Conservation (phyloP, 2,113 vertebrate genomes). For the Neofelis nebulosa region DNA sequence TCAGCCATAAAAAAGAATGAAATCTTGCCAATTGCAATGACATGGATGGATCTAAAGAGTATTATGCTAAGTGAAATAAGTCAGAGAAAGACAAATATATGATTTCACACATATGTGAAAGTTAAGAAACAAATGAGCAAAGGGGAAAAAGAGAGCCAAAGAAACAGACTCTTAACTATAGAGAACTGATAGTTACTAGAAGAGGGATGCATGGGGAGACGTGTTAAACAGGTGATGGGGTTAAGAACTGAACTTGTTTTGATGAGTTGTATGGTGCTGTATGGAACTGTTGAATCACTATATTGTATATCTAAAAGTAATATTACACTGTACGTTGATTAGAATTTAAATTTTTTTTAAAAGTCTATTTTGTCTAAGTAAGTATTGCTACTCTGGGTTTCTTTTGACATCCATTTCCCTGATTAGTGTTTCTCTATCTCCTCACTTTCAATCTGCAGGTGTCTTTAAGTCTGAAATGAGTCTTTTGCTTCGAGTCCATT, state of each 20-base stretch:
- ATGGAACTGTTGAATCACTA: background rate
- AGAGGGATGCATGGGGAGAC: background rate
- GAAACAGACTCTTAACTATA: background rate
- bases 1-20: background rate
- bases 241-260: background rate
- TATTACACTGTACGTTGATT: background rate
- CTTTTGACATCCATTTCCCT: background rate
- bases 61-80: background rate
- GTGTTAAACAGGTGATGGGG: background rate
- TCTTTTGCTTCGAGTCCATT: background rate
- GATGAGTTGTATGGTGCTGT: background rate
- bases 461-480: background rate
- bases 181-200: background rate
- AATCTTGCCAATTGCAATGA: background rate
- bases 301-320: background rate
- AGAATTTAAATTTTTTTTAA: background rate
- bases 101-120: background rate
- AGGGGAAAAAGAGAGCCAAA: background rate
- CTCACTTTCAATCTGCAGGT: background rate
- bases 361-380: background rate
- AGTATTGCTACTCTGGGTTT: background rate
- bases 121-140: background rate
- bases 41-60: background rate
- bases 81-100: background rate
- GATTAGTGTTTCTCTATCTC: background rate